Evolutionary conservation across 2,797 vertebrate species (phyloP), one percentile per base, ranked within the genome.

Genomic region (Esox masquinongy): DNA sequence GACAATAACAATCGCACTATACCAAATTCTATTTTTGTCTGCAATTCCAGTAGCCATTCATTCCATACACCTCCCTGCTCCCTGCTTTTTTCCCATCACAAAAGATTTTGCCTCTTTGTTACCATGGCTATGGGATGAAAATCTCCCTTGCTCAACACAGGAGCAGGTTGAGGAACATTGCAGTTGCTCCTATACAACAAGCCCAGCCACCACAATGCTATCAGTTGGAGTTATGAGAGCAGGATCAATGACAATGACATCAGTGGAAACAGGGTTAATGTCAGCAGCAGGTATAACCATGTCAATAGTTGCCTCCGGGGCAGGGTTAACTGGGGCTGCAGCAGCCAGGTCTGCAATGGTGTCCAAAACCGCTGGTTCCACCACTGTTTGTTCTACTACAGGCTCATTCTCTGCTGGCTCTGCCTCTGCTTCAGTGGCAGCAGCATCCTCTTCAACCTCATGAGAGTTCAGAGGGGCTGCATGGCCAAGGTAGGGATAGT

Each of bases 381-480:
- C 47, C 15, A 64, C 78, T 2, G 43, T 14, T 47, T 11, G 43
- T 47, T 47, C 43, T 2, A 47, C 43, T 7, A 47, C 43, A 2
- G 43, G 43, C 43, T 47, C 43, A 47, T 47, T 14, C 43, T 47
- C 43, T 15, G 85, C 87, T 14, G 84, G 81, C 17, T 85, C 80
- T 0, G 50, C 88, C 51, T 84, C 91, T 0, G 43, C 87, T 17
- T 83, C 92, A 17, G 88, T 88, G 0, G 49, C 88, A 4, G 49
- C 50, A 1, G 7, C 79, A 0, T 82, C 84, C 50, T 88, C 90
- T 36, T 91, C 91, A 5, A 26, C 90, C 74, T 94, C 94, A 4
- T 94, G 93, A 64, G 93, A 94, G 84, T 92, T 94, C 17, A 92
- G 2, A 0, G 85, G 88, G 16, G 81, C 87, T 59, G 79, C 26